These are phyloP conservation scores for Ptychochromis oligacanthus DNA, from an alignment of 2,113 vertebrate genomes.

Conservation along the genomic window DNA sequence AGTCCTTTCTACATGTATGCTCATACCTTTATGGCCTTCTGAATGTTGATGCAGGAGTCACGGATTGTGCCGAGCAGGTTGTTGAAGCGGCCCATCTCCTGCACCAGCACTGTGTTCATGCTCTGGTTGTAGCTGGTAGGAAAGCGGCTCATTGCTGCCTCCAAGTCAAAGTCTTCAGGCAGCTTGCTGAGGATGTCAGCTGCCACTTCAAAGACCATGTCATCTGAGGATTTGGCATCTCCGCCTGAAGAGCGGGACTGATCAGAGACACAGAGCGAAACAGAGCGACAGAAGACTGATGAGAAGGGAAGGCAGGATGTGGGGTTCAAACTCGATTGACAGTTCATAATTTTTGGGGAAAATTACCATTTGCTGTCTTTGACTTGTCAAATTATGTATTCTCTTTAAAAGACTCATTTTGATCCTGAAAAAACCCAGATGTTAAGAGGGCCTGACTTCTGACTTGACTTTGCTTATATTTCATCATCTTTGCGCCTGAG, in stretches of 20 bases:
- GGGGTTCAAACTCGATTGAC: slow-evolving; percentile 17
- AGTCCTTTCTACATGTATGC: not conserved
- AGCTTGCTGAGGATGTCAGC: slow-evolving; percentile 87
- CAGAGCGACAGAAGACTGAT: slow-evolving; percentile 27
- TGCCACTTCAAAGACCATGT: slow-evolving; percentile 87
- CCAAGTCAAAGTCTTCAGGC: slow-evolving; percentile 84
- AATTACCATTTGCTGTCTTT: slow-evolving; percentile 40
- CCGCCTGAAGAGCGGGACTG: slow-evolving; percentile 83
- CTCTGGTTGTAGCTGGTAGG: slow-evolving; percentile 89
- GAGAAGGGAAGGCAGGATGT: slow-evolving; percentile 29
- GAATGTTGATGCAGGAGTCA: slow-evolving; percentile 86
- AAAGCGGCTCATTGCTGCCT: slow-evolving; percentile 83
- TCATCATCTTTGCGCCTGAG: slow-evolving; percentile 14
- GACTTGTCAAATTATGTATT: slow-evolving; percentile 52
- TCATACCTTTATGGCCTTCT: slow-evolving; percentile 89
- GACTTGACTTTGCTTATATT: slow-evolving; percentile 16
- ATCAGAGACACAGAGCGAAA: slow-evolving; percentile 45
- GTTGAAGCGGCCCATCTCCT: slow-evolving; percentile 94
- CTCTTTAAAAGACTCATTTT: slow-evolving; percentile 20
- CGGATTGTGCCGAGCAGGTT: slow-evolving; percentile 83
- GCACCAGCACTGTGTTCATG: slow-evolving; percentile 92
- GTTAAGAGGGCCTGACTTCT: not conserved
- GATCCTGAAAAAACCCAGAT: slow-evolving; percentile 10
- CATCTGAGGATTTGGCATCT: slow-evolving; percentile 84
- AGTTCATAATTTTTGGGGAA: slow-evolving; percentile 22